Evolutionary conservation across 37 sponge, comb jelly and placozoan genomes (phyloP).

Genomic region (Ephydatia muelleri): DNA sequence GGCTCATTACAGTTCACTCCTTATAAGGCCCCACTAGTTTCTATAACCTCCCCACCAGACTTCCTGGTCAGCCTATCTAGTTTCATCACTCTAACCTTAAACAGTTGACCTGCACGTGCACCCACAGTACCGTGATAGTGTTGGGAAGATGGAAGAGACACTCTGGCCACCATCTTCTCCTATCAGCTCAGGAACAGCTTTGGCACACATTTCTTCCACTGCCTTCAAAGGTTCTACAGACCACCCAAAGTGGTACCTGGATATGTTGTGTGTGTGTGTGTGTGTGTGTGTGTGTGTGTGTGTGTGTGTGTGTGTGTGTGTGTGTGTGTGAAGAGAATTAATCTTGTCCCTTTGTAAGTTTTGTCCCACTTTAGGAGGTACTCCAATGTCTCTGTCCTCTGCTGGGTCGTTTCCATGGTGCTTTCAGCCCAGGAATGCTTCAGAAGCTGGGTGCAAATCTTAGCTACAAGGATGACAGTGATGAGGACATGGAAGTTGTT

Average conservation of each 20-base stretch:
- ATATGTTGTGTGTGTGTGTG: not conserved
- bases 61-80: too few species aligned
- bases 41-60: too few species aligned
- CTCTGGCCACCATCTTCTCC: slow-evolving; percentile 43
- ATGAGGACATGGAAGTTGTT: not conserved
- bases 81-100: too few species aligned
- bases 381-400: slow-evolving; percentile 54
- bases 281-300: slow-evolving; percentile 7
- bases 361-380: slow-evolving; percentile 52
- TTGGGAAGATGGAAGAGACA: slow-evolving; percentile 31
- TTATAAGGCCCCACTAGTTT: too few species aligned
- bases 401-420: slow-evolving; percentile 32
- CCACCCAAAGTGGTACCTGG: slow-evolving; percentile 55
- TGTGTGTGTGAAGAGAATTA: not conserved
- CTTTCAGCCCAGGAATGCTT: slow-evolving; percentile 39
- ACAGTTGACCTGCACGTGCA: slow-evolving; percentile 2
- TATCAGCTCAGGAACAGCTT: slow-evolving; percentile 39
- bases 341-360: not conserved
- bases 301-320: slow-evolving; percentile 6
- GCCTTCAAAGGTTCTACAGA: slow-evolving; percentile 44
- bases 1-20: not conserved
- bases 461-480: slow-evolving; percentile 16
- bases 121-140: slow-evolving; percentile 46
- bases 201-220: slow-evolving; percentile 45
- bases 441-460: slow-evolving; percentile 35